Evolutionary conservation across 2,888 invertebrate species (phyloP).

Genomic region (Zelleria hepariella): DNA sequence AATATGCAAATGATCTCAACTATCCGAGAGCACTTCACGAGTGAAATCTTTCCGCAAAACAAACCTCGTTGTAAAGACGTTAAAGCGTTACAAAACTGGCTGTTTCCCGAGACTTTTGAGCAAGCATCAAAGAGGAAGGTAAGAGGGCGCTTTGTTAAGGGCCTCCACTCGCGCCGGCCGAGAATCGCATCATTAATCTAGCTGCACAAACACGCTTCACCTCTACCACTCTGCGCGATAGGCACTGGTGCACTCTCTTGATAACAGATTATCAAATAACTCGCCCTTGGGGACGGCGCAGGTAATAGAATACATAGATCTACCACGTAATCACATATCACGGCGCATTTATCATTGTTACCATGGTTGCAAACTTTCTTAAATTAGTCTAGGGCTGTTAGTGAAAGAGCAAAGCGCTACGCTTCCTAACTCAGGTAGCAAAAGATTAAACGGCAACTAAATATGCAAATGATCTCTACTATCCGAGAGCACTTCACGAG

Average conservation of each 20-base stretch:
- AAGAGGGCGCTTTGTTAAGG: slow-evolving; percentile 60
- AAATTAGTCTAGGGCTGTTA: not conserved
- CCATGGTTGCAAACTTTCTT: not conserved
- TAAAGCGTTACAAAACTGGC: slow-evolving; percentile 10
- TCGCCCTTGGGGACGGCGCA: not conserved
- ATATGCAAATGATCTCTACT: not conserved
- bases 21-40: not conserved
- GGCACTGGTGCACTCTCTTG: not conserved
- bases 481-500: not conserved
- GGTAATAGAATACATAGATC: not conserved
- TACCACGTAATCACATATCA: not conserved
- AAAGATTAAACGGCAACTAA: not conserved
- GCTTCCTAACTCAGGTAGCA: not conserved
- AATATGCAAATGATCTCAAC: not conserved
- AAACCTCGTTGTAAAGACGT: not conserved
- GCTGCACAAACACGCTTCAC: slow-evolving; percentile 35
- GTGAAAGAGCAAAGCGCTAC: not conserved
- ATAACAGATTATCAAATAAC: not conserved
- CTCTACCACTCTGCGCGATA: not conserved
- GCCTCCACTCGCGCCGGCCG: slow-evolving; percentile 33
- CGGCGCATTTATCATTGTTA: not conserved
- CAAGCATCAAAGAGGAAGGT: slow-evolving; percentile 52
- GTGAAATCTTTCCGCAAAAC: not conserved
- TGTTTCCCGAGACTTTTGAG: slow-evolving; percentile 39
- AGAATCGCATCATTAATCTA: slow-evolving; percentile 64